A percentile compares a stretch with the other conserved stretches of the same genome.
phyloP scores from a whole-genome alignment of 2,888 invertebrate genomes.

The Brenthis ino region DNA sequence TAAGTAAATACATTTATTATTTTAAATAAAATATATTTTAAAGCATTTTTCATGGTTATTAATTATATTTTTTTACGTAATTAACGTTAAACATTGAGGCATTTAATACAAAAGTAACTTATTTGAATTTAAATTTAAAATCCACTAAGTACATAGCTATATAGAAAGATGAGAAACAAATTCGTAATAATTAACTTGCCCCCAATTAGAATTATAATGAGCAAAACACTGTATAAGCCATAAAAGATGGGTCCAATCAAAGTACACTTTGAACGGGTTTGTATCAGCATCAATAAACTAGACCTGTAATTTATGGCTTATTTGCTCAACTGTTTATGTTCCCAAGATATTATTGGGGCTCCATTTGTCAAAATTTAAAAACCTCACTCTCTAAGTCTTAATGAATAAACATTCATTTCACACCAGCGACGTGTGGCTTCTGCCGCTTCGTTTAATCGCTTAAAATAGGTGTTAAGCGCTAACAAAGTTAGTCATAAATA shows the following conservation, averaged over 20 bases:
- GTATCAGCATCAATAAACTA: slow-evolving; percentile 21
- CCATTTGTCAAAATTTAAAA: slow-evolving; percentile 35
- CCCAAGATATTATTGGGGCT: slow-evolving; percentile 22
- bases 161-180: background rate
- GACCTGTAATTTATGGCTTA: slow-evolving; percentile 21
- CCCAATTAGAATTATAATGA: slow-evolving; percentile 18
- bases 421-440: slow-evolving; percentile 20
- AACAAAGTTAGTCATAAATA: slow-evolving; percentile 34
- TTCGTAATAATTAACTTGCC: slow-evolving; percentile 11
- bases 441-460: slow-evolving; percentile 31
- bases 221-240: slow-evolving; percentile 11
- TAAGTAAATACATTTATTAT: too few relatives aligned
- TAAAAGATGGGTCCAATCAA: slow-evolving; percentile 26
- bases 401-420: slow-evolving; percentile 30
- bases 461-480: slow-evolving; percentile 27
- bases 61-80: too few relatives aligned
- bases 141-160: background rate
- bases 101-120: too few relatives aligned
- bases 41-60: too few relatives aligned
- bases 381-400: slow-evolving; percentile 9
- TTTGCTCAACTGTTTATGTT: slow-evolving; percentile 31
- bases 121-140: background rate
- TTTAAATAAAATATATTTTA: too few relatives aligned
- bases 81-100: too few relatives aligned
- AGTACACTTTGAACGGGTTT: background rate